These are phyloP conservation scores for Scortum barcoo DNA, from an alignment of 2,113 vertebrate species.

Conservation along the genomic window DNA sequence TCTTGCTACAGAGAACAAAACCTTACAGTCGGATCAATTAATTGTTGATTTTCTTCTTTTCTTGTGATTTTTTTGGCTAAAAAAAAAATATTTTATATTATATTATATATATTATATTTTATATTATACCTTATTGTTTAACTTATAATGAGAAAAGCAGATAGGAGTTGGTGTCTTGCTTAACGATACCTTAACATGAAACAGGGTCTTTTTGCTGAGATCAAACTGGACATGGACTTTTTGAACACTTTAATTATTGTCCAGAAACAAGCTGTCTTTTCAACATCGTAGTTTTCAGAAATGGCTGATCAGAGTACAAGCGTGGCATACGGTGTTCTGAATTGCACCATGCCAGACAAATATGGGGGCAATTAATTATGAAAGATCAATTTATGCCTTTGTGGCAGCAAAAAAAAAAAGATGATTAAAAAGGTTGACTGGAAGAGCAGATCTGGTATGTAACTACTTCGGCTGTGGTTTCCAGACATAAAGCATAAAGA, in stretches of 20 bases:
- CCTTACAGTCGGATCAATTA: not conserved
- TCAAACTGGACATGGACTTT: slow-evolving; percentile 12
- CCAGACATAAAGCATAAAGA: slow-evolving; percentile 9
- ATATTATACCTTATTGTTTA: not conserved
- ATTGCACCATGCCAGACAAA: slow-evolving; percentile 24
- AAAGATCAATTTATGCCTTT: slow-evolving; percentile 29
- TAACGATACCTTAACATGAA: not conserved
- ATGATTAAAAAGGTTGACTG: slow-evolving; percentile 19
- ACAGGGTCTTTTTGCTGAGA: slow-evolving; percentile 17
- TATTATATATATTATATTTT: too few species aligned
- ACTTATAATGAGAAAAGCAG: slow-evolving; percentile 4
- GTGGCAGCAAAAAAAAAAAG: slow-evolving; percentile 12
- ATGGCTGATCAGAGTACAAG: slow-evolving; percentile 17
- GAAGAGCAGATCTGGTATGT: slow-evolving; percentile 45
- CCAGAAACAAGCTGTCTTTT: slow-evolving; percentile 11
- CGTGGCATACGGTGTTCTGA: slow-evolving; percentile 6
- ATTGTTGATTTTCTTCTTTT: slow-evolving; percentile 1
- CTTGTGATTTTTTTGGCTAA: slow-evolving; percentile 16
- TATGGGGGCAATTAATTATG: slow-evolving; percentile 20
- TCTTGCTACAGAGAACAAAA: not conserved
- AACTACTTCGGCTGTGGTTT: slow-evolving; percentile 22
- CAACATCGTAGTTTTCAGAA: slow-evolving; percentile 12
- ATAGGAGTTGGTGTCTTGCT: not conserved
- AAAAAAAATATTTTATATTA: not conserved
- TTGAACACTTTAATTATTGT: slow-evolving; percentile 2